These are phyloP conservation scores for Rallus limicola DNA, from an alignment of 2,113 vertebrate species.

Conservation along the genomic window DNA sequence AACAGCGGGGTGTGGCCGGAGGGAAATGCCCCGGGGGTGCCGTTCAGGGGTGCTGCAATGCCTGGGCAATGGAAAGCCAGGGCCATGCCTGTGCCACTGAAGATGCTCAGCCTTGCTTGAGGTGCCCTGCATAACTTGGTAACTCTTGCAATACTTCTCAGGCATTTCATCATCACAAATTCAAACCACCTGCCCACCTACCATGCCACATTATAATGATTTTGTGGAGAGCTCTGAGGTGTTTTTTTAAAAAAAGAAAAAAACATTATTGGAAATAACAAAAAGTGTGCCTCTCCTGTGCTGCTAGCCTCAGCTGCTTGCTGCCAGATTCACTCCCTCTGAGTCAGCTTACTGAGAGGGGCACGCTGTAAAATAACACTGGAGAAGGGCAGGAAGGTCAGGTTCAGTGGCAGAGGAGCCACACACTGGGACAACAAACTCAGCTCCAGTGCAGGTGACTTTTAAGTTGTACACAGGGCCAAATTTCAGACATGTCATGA, in stretches of 20 bases:
- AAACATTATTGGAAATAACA: neutral
- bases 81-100: neutral
- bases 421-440: neutral
- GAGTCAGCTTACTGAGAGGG: neutral
- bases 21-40: neutral
- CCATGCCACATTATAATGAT: neutral
- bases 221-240: neutral
- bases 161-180: neutral
- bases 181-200: neutral
- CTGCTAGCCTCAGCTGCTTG: neutral
- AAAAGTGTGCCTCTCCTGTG: neutral
- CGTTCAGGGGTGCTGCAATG: neutral
- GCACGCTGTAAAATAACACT: fast-evolving
- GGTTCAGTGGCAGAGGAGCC: neutral
- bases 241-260: too few relatives aligned
- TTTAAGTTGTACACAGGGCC: neutral
- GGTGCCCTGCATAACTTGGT: neutral
- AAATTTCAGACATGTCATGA: neutral
- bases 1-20: neutral
- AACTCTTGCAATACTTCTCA: neutral
- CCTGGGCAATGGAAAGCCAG: neutral
- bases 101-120: neutral
- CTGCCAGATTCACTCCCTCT: neutral
- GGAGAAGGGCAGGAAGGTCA: neutral
- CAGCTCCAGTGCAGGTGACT: neutral